A percentile compares a stretch with the other conserved stretches of the same genome.
Conservation (phyloP, 2,113 vertebrate species). For the Oenanthe melanoleuca region DNA sequence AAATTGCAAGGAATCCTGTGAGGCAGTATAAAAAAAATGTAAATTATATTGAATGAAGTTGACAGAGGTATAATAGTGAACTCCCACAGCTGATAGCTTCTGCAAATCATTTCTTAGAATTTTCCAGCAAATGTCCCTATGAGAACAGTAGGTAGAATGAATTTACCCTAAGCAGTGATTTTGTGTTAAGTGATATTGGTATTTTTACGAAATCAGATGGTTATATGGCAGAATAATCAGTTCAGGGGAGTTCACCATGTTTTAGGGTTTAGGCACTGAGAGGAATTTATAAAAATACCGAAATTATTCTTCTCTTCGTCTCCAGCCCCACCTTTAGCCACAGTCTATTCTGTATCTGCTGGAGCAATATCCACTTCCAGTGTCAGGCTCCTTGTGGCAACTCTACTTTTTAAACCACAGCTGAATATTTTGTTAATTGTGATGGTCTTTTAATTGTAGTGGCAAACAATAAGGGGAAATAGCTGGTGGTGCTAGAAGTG, state of each 20-base stretch:
- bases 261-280: constrained; percentile 38
- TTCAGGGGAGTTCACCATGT: constrained; percentile 64
- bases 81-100: constrained; percentile 75
- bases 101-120: constrained; percentile 76
- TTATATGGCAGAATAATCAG: constrained; percentile 61
- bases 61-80: constrained; percentile 78
- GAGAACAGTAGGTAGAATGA: constrained; percentile 72
- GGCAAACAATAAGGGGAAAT: neutral
- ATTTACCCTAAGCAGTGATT: constrained; percentile 75
- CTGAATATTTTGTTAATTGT: neutral
- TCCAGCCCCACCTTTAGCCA: constrained; percentile 45
- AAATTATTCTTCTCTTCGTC: neutral
- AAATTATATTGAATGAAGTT: constrained; percentile 81
- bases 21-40: constrained; percentile 74
- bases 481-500: constrained; percentile 13
- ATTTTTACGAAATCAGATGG: constrained; percentile 68
- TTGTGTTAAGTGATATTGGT: constrained; percentile 69
- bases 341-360: neutral
- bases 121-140: constrained; percentile 76
- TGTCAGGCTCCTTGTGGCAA: constrained; percentile 25
- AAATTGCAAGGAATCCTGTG: constrained; percentile 77
- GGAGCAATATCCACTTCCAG: neutral
- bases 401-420: constrained; percentile 1
- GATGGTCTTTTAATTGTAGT: neutral
- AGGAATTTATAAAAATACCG: constrained; percentile 39